phyloP scores from a whole-genome alignment of 2,888 invertebrate species.

The Caenorhabditis parvicauda region DNA sequence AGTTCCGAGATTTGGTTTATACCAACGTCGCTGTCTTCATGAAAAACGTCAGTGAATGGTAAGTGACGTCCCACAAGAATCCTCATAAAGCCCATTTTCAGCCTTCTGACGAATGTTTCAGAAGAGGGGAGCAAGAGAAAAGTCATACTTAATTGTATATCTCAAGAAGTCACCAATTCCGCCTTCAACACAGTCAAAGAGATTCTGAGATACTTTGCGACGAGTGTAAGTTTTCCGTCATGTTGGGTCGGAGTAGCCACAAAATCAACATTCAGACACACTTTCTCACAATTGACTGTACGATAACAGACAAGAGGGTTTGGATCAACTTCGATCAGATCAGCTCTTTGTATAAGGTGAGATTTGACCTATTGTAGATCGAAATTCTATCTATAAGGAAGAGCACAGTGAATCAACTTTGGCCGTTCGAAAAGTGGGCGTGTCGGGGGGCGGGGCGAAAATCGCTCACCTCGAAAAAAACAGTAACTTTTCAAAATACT shows the following conservation, averaged over 20 bases:
- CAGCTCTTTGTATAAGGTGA: conserved; percentile 6
- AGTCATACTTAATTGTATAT: conserved; percentile 29
- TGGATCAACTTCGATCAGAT: conserved; percentile 25
- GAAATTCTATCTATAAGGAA: background rate
- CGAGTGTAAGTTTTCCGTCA: background rate
- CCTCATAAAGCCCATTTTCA: conserved; percentile 5
- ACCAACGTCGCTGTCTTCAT: conserved; percentile 11
- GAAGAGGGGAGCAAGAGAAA: conserved; percentile 27
- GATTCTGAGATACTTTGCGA: background rate
- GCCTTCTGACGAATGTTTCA: conserved; percentile 16
- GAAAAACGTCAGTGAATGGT: conserved; percentile 11
- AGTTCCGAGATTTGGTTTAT: conserved; percentile 8
- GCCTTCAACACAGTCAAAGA: conserved; percentile 28
- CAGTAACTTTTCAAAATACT: no score
- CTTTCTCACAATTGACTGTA: conserved; percentile 17
- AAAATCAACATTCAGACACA: conserved; percentile 2
- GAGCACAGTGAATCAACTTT: conserved; percentile 18
- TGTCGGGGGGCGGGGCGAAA: no score
- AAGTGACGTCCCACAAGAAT: background rate
- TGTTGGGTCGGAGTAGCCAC: no score
- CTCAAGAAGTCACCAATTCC: conserved; percentile 33
- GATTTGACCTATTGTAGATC: background rate
- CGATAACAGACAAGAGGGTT: conserved; percentile 16
- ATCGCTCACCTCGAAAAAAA: no score
- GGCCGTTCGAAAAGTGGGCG: conserved; percentile 19